phyloP scores from a whole-genome alignment of 37 sponge, comb jelly and placozoan genomes.

The Crambe crambe region DNA sequence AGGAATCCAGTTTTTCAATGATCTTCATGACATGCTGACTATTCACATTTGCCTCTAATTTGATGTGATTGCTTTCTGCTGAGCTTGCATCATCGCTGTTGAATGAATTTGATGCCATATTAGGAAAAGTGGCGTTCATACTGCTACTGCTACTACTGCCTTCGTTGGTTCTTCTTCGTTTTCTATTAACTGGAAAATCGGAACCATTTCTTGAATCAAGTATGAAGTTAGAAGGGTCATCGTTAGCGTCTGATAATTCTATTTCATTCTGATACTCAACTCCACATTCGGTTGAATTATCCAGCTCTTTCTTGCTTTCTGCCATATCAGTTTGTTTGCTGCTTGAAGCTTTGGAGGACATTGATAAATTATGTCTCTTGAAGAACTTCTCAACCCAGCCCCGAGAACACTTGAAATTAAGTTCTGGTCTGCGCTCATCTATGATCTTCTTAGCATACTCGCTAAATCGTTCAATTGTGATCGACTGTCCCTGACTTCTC shows the following conservation, averaged over 20 bases:
- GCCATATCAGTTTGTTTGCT: not conserved
- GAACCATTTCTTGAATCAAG: not conserved
- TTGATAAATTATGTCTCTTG: not conserved
- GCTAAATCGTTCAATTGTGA: not conserved
- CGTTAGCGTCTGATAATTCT: not conserved
- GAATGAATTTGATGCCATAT: not conserved
- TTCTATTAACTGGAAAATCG: not conserved
- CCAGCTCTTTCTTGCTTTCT: not conserved
- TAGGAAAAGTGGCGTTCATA: not conserved
- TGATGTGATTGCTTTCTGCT: too few relatives aligned
- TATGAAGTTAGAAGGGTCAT: not conserved
- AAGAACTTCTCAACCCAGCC: constrained; percentile 14
- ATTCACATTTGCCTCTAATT: not conserved
- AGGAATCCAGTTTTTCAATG: not conserved
- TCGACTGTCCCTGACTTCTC: not conserved
- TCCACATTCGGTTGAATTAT: not conserved
- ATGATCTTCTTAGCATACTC: not conserved
- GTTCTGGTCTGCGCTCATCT: not conserved
- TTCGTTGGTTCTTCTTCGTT: not conserved
- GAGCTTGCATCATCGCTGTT: not conserved
- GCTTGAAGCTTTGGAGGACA: not conserved
- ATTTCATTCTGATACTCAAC: not conserved
- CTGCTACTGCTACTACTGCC: not conserved
- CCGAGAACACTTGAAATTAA: constrained; percentile 10
- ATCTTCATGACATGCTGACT: not conserved